These are phyloP conservation scores for Caenorhabditis sp. DNA, from an alignment of 2,888 invertebrate species.

Conservation along the genomic window DNA sequence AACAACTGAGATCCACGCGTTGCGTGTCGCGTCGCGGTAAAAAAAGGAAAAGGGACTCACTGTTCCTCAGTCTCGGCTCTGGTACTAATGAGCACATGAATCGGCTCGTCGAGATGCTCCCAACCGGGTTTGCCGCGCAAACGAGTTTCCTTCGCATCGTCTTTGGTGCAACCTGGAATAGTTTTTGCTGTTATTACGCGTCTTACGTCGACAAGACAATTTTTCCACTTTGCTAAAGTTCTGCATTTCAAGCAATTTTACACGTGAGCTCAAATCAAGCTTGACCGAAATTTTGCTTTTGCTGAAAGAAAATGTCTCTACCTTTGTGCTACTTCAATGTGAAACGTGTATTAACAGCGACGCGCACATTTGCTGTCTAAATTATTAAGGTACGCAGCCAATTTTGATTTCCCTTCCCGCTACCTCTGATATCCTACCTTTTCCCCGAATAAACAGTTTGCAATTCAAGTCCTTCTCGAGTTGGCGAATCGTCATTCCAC, in stretches of 20 bases:
- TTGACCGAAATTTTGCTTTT: too few species aligned
- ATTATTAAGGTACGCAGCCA: background rate
- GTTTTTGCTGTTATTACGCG: too few species aligned
- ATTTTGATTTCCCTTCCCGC: background rate
- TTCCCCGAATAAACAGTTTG: slow-evolving; percentile 51
- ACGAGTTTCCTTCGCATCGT: slow-evolving; percentile 42
- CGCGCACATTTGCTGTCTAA: too few species aligned
- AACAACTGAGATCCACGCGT: too few species aligned
- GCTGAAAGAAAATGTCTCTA: too few species aligned
- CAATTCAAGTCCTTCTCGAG: slow-evolving; percentile 52
- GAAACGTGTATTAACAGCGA: too few species aligned
- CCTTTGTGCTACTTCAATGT: too few species aligned
- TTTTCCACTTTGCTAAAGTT: too few species aligned
- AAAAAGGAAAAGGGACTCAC: background rate
- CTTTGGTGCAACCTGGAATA: slow-evolving; percentile 54
- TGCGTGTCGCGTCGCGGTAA: too few species aligned
- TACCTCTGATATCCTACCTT: slow-evolving; percentile 18
- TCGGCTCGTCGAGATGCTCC: slow-evolving; percentile 57
- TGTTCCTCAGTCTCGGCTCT: slow-evolving; percentile 16
- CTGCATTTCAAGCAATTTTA: too few species aligned
- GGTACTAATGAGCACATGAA: slow-evolving; percentile 42
- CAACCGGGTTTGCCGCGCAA: slow-evolving; percentile 49
- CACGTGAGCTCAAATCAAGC: too few species aligned
- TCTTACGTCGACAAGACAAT: too few species aligned
- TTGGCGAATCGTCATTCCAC: slow-evolving; percentile 63